Evolutionary conservation across 2,888 invertebrate genomes (phyloP).

Genomic region (Diarsia rubi): DNA sequence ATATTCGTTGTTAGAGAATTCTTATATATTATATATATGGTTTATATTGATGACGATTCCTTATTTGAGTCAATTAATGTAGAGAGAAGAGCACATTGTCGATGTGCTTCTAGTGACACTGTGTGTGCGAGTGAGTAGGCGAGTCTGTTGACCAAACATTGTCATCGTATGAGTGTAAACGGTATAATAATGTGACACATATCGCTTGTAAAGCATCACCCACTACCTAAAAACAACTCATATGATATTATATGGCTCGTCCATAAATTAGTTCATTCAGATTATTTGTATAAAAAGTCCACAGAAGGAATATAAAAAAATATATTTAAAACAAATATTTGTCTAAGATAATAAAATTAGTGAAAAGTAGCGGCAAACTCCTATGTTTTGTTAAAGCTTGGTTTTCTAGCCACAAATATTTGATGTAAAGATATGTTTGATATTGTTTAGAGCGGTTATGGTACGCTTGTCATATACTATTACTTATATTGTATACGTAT

Average conservation of each 20-base stretch:
- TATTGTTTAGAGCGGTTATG: slow-evolving; percentile 40
- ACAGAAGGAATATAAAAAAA: slow-evolving; percentile 30
- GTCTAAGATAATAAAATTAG: slow-evolving; percentile 41
- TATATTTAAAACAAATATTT: slow-evolving; percentile 29
- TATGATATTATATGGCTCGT: slow-evolving; percentile 28
- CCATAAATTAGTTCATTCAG: slow-evolving; percentile 34
- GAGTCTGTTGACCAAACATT: slow-evolving; percentile 53
- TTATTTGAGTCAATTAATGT: slow-evolving; percentile 90
- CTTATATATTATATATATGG: slow-evolving; percentile 72
- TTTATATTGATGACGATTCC: slow-evolving; percentile 86
- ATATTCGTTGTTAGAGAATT: slow-evolving; percentile 77
- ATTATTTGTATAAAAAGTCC: slow-evolving; percentile 37
- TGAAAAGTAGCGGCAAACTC: slow-evolving; percentile 46
- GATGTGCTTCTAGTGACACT: slow-evolving; percentile 76
- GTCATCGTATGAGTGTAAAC: slow-evolving; percentile 31
- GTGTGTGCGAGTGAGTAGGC: slow-evolving; percentile 48
- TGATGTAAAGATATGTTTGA: slow-evolving; percentile 39
- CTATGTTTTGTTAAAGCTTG: slow-evolving; percentile 43
- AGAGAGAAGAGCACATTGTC: slow-evolving; percentile 75
- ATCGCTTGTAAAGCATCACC: slow-evolving; percentile 66
- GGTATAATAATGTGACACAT: slow-evolving; percentile 45
- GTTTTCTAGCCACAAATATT: slow-evolving; percentile 41
- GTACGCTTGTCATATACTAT: slow-evolving; percentile 11
- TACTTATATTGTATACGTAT: slow-evolving; percentile 12
- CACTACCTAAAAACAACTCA: slow-evolving; percentile 27